phyloP scores from a whole-genome alignment of 2,888 invertebrate species.

The Andrena chrysosceles region DNA sequence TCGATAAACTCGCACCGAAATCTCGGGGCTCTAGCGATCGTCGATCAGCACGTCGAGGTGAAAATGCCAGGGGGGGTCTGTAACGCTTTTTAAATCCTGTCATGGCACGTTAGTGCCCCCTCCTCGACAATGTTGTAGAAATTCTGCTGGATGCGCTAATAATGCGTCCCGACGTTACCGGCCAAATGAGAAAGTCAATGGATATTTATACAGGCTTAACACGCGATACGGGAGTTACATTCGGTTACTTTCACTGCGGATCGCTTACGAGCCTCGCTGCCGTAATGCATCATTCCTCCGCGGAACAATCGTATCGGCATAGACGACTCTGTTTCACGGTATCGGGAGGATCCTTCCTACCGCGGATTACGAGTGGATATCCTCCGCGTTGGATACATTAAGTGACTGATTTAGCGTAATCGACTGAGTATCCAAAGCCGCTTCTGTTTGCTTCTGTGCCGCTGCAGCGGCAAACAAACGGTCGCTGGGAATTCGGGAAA shows the following conservation, averaged over 20 bases:
- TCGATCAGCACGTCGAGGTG: neutral
- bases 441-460: constrained; percentile 4
- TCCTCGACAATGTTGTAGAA: constrained; percentile 14
- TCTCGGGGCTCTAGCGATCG: neutral
- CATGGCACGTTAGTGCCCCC: neutral
- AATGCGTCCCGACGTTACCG: constrained; percentile 41
- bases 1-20: neutral
- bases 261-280: constrained; percentile 9
- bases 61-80: constrained; percentile 1
- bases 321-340: neutral
- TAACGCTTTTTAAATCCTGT: constrained; percentile 27
- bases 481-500: neutral
- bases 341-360: neutral
- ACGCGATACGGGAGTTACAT: constrained; percentile 54
- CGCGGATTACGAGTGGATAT: neutral
- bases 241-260: constrained; percentile 51
- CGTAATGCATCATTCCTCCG: constrained; percentile 7
- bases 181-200: constrained; percentile 49
- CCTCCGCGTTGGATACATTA: neutral
- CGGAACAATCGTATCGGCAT: constrained; percentile 15
- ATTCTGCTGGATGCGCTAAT: constrained; percentile 45
- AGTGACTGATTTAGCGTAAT: constrained; percentile 3
- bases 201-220: constrained; percentile 53
- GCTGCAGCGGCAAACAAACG: constrained; percentile 28
- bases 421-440: neutral